These are phyloP conservation scores for Helarctos malayanus DNA, from an alignment of 2,797 vertebrate species.

Conservation along the genomic window DNA sequence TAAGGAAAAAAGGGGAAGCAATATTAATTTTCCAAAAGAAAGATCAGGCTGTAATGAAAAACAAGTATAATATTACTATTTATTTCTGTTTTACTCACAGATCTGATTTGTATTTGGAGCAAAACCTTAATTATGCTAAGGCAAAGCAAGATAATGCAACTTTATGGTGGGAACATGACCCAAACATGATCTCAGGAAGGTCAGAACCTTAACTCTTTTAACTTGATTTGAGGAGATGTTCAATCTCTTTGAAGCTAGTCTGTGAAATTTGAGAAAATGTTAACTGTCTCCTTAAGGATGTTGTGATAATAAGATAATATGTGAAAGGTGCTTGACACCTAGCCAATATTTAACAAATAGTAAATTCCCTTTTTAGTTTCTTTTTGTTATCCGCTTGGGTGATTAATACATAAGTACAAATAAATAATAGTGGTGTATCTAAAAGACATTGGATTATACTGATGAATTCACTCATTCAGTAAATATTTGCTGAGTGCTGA, in stretches of 20 bases:
- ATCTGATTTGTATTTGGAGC: slow-evolving; percentile 15
- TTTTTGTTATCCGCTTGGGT: background rate
- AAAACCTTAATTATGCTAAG: background rate
- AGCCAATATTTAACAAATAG: background rate
- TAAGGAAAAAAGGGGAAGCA: background rate
- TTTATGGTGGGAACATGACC: background rate
- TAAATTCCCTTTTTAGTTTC: background rate
- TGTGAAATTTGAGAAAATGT: slow-evolving; percentile 36
- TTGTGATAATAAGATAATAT: background rate
- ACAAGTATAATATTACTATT: background rate
- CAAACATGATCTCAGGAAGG: background rate
- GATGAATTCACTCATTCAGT: background rate
- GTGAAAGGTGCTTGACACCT: background rate
- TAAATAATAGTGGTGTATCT: background rate
- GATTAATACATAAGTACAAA: background rate
- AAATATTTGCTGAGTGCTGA: background rate
- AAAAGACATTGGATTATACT: background rate
- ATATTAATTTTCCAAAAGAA: slow-evolving; percentile 33
- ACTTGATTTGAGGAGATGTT: background rate
- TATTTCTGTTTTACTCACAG: background rate
- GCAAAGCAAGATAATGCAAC: background rate
- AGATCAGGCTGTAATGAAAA: background rate
- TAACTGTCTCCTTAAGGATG: background rate
- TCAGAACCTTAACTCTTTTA: background rate
- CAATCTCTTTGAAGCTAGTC: background rate